Evolutionary conservation across 2,888 invertebrate species (phyloP).

Genomic region (Xanthia icteritia): DNA sequence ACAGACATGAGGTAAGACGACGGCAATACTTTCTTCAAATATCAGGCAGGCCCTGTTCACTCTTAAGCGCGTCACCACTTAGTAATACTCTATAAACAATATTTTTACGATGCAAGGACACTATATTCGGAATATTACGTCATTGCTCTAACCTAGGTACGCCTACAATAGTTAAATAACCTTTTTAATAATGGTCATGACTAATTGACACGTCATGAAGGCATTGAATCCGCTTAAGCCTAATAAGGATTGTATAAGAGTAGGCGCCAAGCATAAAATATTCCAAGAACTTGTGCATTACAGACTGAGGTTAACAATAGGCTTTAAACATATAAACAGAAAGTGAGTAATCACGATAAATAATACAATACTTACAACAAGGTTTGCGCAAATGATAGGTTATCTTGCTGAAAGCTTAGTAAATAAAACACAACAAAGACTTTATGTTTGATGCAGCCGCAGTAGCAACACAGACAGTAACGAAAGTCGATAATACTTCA

Average conservation of each 20-base stretch:
- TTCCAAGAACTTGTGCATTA: slow-evolving; percentile 38
- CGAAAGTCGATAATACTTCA: background rate
- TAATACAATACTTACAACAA: background rate
- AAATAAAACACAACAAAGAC: background rate
- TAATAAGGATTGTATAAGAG: slow-evolving; percentile 61
- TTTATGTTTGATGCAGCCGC: background rate
- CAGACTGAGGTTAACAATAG: slow-evolving; percentile 11
- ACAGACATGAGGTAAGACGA: too few relatives aligned
- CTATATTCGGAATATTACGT: slow-evolving; percentile 47
- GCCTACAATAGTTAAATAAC: slow-evolving; percentile 48
- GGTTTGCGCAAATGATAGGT: background rate
- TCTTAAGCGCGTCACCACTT: slow-evolving; percentile 1
- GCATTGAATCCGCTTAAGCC: slow-evolving; percentile 56
- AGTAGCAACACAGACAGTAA: background rate
- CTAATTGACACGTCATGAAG: slow-evolving; percentile 62
- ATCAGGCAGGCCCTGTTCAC: too few relatives aligned
- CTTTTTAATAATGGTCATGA: slow-evolving; percentile 64
- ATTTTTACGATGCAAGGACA: slow-evolving; percentile 37
- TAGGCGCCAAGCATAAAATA: slow-evolving; percentile 58
- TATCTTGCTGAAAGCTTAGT: background rate
- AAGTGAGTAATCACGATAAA: slow-evolving; percentile 33
- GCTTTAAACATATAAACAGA: background rate
- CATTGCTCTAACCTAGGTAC: slow-evolving; percentile 34
- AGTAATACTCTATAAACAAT: background rate
- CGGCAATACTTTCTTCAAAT: too few relatives aligned